phyloP scores from a whole-genome alignment of 2,888 invertebrate species.

The Tachina grossa region DNA sequence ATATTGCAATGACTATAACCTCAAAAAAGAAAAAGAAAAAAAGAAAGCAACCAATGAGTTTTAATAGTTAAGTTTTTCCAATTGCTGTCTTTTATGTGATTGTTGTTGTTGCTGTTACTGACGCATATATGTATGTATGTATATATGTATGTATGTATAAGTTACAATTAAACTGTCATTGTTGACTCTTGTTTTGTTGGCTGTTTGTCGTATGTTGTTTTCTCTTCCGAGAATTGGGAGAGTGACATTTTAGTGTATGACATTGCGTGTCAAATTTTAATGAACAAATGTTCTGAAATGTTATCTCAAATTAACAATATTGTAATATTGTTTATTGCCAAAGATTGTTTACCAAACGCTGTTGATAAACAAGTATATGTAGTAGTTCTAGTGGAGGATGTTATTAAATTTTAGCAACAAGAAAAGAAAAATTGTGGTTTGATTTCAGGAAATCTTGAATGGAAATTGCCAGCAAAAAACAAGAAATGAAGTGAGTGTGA shows the following conservation, averaged over 20 bases:
- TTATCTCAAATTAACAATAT: constrained; percentile 67
- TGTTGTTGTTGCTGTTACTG: neutral
- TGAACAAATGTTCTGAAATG: constrained; percentile 70
- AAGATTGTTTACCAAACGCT: constrained; percentile 44
- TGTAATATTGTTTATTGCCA: constrained; percentile 59
- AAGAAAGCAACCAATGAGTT: constrained; percentile 53
- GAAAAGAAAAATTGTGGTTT: neutral
- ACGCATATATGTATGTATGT: neutral
- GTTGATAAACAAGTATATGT: constrained; percentile 14
- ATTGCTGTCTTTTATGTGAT: constrained; percentile 14
- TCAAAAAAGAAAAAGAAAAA: constrained; percentile 20
- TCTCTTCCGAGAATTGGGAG: constrained; percentile 20
- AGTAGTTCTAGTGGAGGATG: neutral
- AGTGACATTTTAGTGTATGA: constrained; percentile 47
- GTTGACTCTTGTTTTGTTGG: constrained; percentile 11
- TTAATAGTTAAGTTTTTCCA: constrained; percentile 32
- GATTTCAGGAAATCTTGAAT: too few species aligned
- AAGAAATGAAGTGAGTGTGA: too few species aligned
- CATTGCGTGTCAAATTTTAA: constrained; percentile 74
- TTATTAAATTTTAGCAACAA: neutral
- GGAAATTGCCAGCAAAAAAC: too few species aligned
- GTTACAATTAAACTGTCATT: constrained; percentile 41
- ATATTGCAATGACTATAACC: constrained; percentile 58
- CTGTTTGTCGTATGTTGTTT: neutral
- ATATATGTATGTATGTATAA: neutral